phyloP scores from a whole-genome alignment of 2,888 invertebrate genomes.

The Nemotelus pantherinus region DNA sequence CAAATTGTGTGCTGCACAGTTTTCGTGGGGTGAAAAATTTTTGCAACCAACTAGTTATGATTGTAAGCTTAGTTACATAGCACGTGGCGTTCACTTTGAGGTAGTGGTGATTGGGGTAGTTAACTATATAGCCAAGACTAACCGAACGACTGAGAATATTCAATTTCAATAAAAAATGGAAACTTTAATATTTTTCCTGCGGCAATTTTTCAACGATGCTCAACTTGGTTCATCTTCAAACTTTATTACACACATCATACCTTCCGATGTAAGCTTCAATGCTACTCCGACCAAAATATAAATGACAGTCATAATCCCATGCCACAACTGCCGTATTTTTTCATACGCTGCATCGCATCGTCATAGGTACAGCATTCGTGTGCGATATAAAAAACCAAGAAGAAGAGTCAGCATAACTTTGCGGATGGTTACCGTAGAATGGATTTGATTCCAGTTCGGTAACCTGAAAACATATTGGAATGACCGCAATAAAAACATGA shows the following conservation, averaged over 20 bases:
- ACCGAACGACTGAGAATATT: too few species aligned
- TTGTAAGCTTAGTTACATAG: slow-evolving; percentile 46
- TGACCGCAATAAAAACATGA: slow-evolving; percentile 51
- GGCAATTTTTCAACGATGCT: too few species aligned
- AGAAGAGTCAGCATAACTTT: slow-evolving; percentile 49
- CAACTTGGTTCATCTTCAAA: too few species aligned
- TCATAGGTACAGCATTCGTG: slow-evolving; percentile 29
- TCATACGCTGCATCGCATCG: slow-evolving; percentile 16
- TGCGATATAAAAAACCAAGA: slow-evolving; percentile 24
- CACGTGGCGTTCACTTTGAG: slow-evolving; percentile 44
- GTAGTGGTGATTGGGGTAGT: neutral
- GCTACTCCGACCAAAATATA: slow-evolving; percentile 35
- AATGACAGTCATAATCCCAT: slow-evolving; percentile 51
- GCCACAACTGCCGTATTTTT: slow-evolving; percentile 41
- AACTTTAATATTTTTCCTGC: too few species aligned
- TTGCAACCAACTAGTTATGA: slow-evolving; percentile 44
- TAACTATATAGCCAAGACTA: too few species aligned
- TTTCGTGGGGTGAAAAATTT: neutral
- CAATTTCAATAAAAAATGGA: too few species aligned
- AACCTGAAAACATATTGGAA: slow-evolving; percentile 51
- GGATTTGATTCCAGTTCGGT: slow-evolving; percentile 51
- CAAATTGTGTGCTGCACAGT: slow-evolving; percentile 25
- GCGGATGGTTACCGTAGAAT: slow-evolving; percentile 49
- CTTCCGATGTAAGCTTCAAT: too few species aligned
- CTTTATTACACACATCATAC: too few species aligned